These are phyloP conservation scores for Sciaenops ocellatus DNA, from an alignment of 2,797 vertebrate genomes.

Conservation along the genomic window DNA sequence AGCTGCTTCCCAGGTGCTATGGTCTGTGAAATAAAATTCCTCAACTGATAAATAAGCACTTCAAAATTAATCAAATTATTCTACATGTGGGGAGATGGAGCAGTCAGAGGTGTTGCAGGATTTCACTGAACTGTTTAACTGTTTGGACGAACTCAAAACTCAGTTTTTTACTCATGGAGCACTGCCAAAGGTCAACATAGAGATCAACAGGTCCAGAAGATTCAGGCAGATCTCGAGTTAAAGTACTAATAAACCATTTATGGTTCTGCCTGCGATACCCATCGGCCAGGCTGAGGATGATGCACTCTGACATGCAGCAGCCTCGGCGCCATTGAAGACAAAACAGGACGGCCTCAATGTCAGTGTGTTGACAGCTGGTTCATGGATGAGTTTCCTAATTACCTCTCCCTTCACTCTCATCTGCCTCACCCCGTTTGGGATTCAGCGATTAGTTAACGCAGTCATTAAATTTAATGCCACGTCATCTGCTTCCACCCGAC, in stretches of 20 bases:
- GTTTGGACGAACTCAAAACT: not conserved
- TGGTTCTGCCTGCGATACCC: not conserved
- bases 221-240: slow-evolving; percentile 10
- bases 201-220: not conserved
- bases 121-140: not conserved
- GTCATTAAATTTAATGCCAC: not conserved
- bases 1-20: not conserved
- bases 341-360: slow-evolving; percentile 4
- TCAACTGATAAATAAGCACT: not conserved
- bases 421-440: not conserved
- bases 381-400: not conserved
- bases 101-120: not conserved
- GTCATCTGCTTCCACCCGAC: not conserved
- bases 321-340: not conserved
- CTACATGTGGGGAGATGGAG: not conserved
- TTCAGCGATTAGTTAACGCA: not conserved
- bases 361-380: slow-evolving; percentile 3
- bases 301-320: slow-evolving; percentile 14
- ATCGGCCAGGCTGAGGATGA: not conserved
- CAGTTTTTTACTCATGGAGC: not conserved
- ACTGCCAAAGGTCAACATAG: not conserved
- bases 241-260: not conserved
- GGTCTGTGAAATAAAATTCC: not conserved
- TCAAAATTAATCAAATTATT: not conserved
- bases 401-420: not conserved